phyloP scores from a whole-genome alignment of 1,140 invertebrate genomes.

The Acromyrmex heyeri region DNA sequence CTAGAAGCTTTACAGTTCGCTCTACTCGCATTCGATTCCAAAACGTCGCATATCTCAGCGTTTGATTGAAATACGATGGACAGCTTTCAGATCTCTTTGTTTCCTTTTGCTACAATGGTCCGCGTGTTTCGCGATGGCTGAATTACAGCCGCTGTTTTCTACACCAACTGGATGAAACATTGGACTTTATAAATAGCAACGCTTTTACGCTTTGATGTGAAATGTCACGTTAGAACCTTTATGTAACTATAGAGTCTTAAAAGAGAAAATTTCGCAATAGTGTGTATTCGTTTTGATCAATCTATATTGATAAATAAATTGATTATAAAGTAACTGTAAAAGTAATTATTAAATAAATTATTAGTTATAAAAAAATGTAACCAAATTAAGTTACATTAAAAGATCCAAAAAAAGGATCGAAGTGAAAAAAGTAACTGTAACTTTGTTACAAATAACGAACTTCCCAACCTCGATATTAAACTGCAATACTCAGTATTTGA shows the following conservation, averaged over 20 bases:
- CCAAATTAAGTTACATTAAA: too few species aligned
- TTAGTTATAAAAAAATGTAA: too few species aligned
- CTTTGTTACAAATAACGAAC: too few species aligned
- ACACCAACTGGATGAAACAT: slow-evolving; percentile 32
- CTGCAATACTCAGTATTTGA: not conserved
- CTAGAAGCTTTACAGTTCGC: not conserved
- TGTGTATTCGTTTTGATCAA: too few species aligned
- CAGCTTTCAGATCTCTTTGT: slow-evolving; percentile 53
- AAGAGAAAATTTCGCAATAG: not conserved
- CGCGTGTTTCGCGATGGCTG: slow-evolving; percentile 14
- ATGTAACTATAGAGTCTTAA: too few species aligned
- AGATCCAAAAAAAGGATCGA: too few species aligned
- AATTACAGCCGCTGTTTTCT: slow-evolving; percentile 36
- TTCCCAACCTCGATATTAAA: not conserved
- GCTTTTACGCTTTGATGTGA: slow-evolving; percentile 3
- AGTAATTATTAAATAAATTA: too few species aligned
- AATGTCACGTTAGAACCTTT: not conserved
- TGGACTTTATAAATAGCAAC: not conserved
- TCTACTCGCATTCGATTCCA: not conserved
- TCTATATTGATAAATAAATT: too few species aligned
- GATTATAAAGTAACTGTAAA: too few species aligned
- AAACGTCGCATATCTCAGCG: slow-evolving; percentile 54
- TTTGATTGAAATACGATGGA: slow-evolving; percentile 59
- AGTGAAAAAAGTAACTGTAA: too few species aligned
- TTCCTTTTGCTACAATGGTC: slow-evolving; percentile 15